Evolutionary conservation across 2,888 invertebrate genomes (phyloP).

Genomic region (Epinotia ramella): DNA sequence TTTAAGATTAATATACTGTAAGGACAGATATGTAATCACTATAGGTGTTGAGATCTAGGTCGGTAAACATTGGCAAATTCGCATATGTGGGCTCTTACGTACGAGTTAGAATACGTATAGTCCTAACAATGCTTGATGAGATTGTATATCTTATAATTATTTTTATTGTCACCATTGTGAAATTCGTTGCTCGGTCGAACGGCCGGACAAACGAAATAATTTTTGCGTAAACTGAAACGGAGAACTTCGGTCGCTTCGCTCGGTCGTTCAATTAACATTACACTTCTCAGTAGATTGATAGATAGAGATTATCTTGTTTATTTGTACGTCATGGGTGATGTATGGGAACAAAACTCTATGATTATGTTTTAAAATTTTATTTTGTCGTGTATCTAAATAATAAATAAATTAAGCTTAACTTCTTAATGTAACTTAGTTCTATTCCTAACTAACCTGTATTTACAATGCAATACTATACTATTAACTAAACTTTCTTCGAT

Average conservation of each 20-base stretch:
- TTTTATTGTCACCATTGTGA: neutral
- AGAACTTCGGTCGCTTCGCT: no score
- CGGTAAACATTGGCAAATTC: no score
- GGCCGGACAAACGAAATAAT: neutral
- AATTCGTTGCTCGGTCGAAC: neutral
- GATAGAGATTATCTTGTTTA: neutral
- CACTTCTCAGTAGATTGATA: neutral
- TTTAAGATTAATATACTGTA: no score
- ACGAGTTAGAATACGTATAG: neutral
- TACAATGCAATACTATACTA: conserved; percentile 25
- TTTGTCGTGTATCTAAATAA: conserved; percentile 17
- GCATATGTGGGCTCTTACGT: no score
- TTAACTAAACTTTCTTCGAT: neutral
- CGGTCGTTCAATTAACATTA: neutral
- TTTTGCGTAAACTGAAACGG: no score
- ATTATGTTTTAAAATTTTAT: conserved; percentile 6
- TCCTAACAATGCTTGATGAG: neutral
- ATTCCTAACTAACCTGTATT: conserved; percentile 43
- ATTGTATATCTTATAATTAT: neutral
- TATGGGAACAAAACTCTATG: conserved; percentile 3
- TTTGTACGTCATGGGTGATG: neutral
- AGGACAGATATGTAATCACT: no score
- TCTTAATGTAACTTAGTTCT: conserved; percentile 4
- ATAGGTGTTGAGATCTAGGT: no score
- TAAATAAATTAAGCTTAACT: conserved; percentile 32